phyloP scores from a whole-genome alignment of 2,888 invertebrate genomes.

The Drosophila subsilvestris region DNA sequence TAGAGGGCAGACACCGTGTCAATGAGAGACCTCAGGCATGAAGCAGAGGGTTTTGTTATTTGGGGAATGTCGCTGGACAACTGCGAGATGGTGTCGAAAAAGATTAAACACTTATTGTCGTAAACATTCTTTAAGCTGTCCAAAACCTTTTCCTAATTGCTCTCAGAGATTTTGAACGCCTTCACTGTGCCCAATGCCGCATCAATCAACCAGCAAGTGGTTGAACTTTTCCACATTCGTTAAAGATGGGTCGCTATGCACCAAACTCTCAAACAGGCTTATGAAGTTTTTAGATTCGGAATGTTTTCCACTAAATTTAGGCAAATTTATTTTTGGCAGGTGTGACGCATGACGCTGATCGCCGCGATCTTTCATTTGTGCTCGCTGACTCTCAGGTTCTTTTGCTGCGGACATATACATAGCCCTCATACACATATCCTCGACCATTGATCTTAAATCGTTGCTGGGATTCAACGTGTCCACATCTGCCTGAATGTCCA shows the following conservation, averaged over 20 bases:
- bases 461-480: background rate
- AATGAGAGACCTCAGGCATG: background rate
- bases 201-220: background rate
- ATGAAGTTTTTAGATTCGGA: too few species aligned
- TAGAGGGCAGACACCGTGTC: background rate
- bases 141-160: background rate
- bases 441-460: background rate
- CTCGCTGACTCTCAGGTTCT: too few species aligned
- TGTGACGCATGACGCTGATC: background rate
- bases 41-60: background rate
- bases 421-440: background rate
- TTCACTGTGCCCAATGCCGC: slow-evolving; percentile 1
- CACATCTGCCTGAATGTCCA: slow-evolving; percentile 4
- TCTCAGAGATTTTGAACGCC: slow-evolving; percentile 1
- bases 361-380: background rate
- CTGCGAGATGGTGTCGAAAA: background rate
- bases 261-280: too few species aligned
- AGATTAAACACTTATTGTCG: background rate
- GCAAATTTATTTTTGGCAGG: background rate
- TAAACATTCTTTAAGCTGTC: background rate
- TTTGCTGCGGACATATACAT: too few species aligned
- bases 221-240: slow-evolving; percentile 8
- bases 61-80: background rate
- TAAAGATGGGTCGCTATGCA: background rate
- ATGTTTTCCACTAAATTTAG: too few species aligned